Evolutionary conservation across 2,113 vertebrate genomes (phyloP).

Genomic region (Montifringilla adamsi): DNA sequence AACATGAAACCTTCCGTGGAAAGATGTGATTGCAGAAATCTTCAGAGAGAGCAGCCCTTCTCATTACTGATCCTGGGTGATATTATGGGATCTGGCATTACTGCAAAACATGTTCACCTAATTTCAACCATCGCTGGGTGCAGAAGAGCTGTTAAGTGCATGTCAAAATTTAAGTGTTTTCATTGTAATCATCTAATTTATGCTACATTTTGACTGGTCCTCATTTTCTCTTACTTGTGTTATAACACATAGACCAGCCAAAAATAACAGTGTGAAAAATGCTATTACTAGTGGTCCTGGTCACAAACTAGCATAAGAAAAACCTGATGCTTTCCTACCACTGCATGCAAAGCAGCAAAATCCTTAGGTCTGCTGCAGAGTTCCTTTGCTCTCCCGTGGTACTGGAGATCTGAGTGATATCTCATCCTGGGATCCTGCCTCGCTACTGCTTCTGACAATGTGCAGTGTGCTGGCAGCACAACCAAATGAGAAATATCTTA

Average conservation of each 20-base stretch:
- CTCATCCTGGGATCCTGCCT: not conserved
- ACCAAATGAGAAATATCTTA: not conserved
- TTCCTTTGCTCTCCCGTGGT: rapidly evolving
- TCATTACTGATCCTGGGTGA: not conserved
- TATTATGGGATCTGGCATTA: not conserved
- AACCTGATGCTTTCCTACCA: not conserved
- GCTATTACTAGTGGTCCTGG: not conserved
- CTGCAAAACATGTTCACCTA: not conserved
- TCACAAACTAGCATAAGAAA: not conserved
- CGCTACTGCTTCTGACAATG: not conserved
- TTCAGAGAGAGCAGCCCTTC: not conserved
- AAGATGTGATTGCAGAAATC: not conserved
- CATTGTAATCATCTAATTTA: not conserved
- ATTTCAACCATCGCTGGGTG: not conserved
- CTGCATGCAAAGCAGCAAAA: not conserved
- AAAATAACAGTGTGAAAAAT: not conserved
- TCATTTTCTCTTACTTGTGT: not conserved
- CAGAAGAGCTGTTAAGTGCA: not conserved
- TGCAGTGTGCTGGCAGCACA: not conserved
- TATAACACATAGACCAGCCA: not conserved
- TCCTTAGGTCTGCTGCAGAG: not conserved
- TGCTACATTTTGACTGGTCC: not conserved
- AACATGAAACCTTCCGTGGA: not conserved
- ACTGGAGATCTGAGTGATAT: not conserved
- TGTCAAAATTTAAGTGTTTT: not conserved